Conservation (phyloP, 2,797 vertebrate species). For the Aphelocoma californica region DNA sequence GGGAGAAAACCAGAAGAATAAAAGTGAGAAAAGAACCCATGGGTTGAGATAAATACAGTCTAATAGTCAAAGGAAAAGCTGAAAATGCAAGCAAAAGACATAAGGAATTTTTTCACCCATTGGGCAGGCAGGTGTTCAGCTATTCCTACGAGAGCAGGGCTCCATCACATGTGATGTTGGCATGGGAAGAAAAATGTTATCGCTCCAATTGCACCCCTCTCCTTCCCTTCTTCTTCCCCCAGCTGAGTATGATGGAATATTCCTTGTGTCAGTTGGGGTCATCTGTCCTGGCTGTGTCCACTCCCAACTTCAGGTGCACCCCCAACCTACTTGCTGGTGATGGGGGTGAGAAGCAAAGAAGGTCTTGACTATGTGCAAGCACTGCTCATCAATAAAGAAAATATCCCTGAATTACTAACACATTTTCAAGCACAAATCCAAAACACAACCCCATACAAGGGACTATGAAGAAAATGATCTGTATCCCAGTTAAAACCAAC, state of each 20-base stretch:
- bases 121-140: not conserved
- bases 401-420: not conserved
- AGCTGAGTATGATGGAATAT: not conserved
- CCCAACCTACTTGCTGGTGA: not conserved
- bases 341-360: not conserved
- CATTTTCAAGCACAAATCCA: not conserved
- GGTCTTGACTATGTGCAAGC: not conserved
- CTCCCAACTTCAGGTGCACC: not conserved
- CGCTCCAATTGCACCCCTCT: fast-evolving
- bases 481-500: not conserved
- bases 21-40: not conserved
- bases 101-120: not conserved
- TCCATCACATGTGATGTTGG: fast-evolving
- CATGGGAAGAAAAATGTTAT: fast-evolving
- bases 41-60: not conserved
- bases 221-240: not conserved
- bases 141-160: not conserved
- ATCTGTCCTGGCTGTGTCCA: not conserved
- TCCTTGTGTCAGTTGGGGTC: not conserved
- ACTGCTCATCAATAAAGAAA: not conserved
- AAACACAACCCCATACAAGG: not conserved
- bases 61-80: not conserved
- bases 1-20: not conserved
- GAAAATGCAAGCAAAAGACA: not conserved
- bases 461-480: not conserved